Percentiles rank a stretch among this genome's conserved stretches.
phyloP scores from a whole-genome alignment of 2,888 invertebrate genomes.

The Adineta ricciae region DNA sequence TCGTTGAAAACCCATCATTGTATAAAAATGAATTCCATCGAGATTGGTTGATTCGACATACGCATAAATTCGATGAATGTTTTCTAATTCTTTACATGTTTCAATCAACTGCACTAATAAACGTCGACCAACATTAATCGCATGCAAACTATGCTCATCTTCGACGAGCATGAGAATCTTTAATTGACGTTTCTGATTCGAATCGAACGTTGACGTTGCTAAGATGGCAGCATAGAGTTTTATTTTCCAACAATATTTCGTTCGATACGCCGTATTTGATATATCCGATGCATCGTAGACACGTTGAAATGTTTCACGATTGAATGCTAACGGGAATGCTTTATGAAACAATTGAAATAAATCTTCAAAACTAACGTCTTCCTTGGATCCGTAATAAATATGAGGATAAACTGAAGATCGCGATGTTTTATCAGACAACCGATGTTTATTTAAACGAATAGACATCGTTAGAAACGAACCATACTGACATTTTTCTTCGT shows the following conservation, averaged over 20 bases:
- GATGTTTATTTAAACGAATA: neutral
- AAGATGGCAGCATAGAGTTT: constrained; percentile 1
- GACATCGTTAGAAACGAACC: neutral
- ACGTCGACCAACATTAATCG: neutral
- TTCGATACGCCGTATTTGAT: neutral
- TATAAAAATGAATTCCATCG: constrained; percentile 18
- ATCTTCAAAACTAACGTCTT: neutral
- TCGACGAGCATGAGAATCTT: constrained; percentile 6
- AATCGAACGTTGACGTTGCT: neutral
- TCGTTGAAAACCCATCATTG: neutral
- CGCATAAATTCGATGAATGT: neutral
- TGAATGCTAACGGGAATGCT: neutral
- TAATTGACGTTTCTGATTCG: neutral
- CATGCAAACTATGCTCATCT: neutral
- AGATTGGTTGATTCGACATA: constrained; percentile 6
- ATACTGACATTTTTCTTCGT: neutral
- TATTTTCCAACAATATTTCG: neutral
- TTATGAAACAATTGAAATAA: neutral
- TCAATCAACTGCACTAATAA: neutral
- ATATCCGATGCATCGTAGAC: neutral
- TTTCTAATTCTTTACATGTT: constrained; percentile 15
- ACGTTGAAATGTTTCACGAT: constrained; percentile 11
- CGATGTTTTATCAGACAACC: neutral
- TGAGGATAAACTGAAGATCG: neutral
- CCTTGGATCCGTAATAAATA: neutral